Evolutionary conservation across 2,888 invertebrate species (phyloP), one percentile per base, ranked within the genome.

Genomic region (Vanessa cardui): DNA sequence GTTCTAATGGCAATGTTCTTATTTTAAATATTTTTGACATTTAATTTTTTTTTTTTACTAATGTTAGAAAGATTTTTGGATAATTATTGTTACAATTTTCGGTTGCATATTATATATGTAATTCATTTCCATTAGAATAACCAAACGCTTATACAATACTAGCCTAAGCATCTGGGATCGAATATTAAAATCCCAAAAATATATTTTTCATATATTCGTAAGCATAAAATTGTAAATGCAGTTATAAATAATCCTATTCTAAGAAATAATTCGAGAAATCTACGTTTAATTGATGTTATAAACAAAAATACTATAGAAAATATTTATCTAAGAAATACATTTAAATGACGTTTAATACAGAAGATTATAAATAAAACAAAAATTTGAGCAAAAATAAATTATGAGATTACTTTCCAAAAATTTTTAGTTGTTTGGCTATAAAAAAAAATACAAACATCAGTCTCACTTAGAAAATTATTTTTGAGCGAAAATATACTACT

Each of bases 181-280:
- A 59, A 70, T 56, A 61, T 58, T 61, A 65, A 58, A 64, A 70
- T 49, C 68, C 70, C 68, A 58, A 62, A 54, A 67, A 70, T 67
- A 50, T 64, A 66, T 39, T 59, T 16, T 20, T 61, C 20, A 66
- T 69, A 69, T 62, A 71, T 66, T 62, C 31, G 46, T 44, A 69
- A 69, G 63, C 63, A 63, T 71, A 56, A 66, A 68, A 71, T 66
- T 71, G 58, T 69, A 71, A 69, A 71, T 69, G 66, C 69, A 60
- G 12, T 66, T 66, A 62, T 70, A 68, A 70, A 71, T 64, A 69
- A 47, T 64, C 50, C 62, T 67, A 69, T 59, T 26, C 52, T 67
- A 62, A 56, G 1, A 52, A 52, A 46, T 62, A 45, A 21, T 52
- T 54, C 21, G 39, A 58, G 18, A 50, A 61, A 52, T 58, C 62